A percentile compares a stretch with the other conserved stretches of the same genome.
Conservation (phyloP, 2,888 invertebrate genomes). For the Drosophila silvestris region DNA sequence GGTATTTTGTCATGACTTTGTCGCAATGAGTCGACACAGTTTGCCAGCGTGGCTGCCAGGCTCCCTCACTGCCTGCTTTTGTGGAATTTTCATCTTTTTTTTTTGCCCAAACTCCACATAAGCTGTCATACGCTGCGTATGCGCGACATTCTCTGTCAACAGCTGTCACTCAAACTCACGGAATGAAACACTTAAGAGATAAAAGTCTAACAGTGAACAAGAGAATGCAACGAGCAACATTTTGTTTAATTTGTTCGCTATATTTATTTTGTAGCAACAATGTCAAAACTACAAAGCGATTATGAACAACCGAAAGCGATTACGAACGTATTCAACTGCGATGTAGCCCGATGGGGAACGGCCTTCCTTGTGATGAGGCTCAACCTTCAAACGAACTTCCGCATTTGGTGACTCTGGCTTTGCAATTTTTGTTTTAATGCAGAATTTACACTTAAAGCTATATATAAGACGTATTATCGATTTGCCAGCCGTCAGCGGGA, state of each 20-base stretch:
- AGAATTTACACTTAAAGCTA: not conserved
- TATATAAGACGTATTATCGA: not conserved
- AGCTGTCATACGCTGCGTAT: constrained; percentile 56
- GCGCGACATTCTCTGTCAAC: constrained; percentile 54
- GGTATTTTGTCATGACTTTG: constrained; percentile 57
- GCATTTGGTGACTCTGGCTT: not conserved
- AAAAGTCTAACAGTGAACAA: not conserved
- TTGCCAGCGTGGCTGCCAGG: constrained; percentile 10
- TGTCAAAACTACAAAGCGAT: not conserved
- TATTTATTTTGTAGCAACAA: not conserved
- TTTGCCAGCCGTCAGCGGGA: not conserved
- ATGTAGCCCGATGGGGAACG: not conserved
- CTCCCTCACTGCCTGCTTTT: constrained; percentile 2
- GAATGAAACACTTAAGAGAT: constrained; percentile 29
- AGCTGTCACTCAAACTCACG: constrained; percentile 41
- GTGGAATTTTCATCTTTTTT: constrained; percentile 52
- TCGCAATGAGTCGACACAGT: constrained; percentile 55
- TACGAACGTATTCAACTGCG: not conserved
- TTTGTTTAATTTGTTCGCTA: not conserved
- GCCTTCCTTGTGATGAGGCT: not conserved
- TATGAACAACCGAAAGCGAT: not conserved
- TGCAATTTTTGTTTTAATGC: not conserved
- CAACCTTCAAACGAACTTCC: not conserved
- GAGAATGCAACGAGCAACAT: not conserved
- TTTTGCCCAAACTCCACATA: constrained; percentile 13